These are phyloP conservation scores for Mastomys coucha DNA, from an alignment of 2,113 vertebrate species.

Conservation along the genomic window DNA sequence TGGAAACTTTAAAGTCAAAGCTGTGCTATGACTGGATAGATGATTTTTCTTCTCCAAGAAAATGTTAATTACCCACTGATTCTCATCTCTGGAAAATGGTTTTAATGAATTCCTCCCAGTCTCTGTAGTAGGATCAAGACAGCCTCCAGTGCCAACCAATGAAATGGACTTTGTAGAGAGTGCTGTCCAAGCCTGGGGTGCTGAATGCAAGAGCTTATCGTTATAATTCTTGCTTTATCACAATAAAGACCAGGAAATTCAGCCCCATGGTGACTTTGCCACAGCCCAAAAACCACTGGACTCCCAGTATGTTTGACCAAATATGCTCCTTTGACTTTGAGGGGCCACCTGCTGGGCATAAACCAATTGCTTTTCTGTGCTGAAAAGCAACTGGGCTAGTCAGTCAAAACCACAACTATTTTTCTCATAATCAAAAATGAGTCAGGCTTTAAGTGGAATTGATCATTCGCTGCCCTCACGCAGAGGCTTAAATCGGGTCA, in stretches of 20 bases:
- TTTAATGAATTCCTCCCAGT: slow-evolving; percentile 5
- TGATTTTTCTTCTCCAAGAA: slow-evolving; percentile 11
- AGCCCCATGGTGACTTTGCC: neutral
- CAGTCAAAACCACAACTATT: slow-evolving; percentile 70
- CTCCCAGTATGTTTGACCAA: neutral
- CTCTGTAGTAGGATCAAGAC: neutral
- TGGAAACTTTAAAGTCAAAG: slow-evolving; percentile 27
- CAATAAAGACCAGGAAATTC: slow-evolving; percentile 65
- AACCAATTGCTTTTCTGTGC: neutral
- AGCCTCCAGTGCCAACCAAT: too few relatives aligned
- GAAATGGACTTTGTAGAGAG: neutral
- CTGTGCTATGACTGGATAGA: neutral
- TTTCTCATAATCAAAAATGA: slow-evolving; percentile 66
- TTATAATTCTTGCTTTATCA: neutral
- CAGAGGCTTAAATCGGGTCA: slow-evolving; percentile 72
- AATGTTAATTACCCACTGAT: neutral
- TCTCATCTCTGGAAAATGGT: neutral
- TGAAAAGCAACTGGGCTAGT: neutral
- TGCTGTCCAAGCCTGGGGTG: slow-evolving; percentile 86
- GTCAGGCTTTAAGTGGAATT: slow-evolving; percentile 51
- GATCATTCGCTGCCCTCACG: slow-evolving; percentile 5
- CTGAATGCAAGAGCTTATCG: slow-evolving; percentile 70
- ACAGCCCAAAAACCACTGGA: neutral
- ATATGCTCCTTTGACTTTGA: neutral
- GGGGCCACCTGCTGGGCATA: slow-evolving; percentile 6